phyloP scores from a whole-genome alignment of 2,113 vertebrate species.

The Tragulus kanchil region DNA sequence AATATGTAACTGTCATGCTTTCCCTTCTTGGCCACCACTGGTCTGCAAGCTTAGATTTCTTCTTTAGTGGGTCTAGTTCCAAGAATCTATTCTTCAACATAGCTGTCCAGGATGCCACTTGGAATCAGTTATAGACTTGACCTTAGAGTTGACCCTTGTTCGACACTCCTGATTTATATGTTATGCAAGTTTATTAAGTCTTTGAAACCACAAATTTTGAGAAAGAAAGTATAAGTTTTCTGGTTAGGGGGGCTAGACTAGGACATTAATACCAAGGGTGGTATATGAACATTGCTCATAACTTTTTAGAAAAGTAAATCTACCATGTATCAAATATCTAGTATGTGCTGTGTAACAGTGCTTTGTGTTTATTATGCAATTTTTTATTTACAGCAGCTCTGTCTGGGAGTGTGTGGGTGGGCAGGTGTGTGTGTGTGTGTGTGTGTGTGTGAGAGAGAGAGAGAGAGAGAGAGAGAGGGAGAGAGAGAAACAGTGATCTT shows the following conservation, averaged over 20 bases:
- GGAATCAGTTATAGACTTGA: not conserved
- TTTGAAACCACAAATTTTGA: conserved; percentile 6
- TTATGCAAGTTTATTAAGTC: not conserved
- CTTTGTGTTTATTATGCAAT: not conserved
- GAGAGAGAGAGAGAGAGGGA: too few species aligned
- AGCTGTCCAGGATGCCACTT: not conserved
- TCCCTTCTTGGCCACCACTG: not conserved
- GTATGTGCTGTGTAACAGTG: not conserved
- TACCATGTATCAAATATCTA: not conserved
- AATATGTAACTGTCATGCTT: not conserved
- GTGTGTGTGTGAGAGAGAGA: not conserved
- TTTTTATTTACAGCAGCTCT: not conserved
- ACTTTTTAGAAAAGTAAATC: not conserved
- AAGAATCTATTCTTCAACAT: not conserved
- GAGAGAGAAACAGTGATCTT: not conserved
- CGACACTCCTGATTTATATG: not conserved
- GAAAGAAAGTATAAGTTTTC: not conserved
- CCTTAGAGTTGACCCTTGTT: not conserved
- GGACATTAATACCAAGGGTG: not conserved
- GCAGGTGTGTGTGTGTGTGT: not conserved
- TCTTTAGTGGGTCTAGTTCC: not conserved
- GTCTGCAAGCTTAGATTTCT: not conserved
- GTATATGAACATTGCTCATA: not conserved
- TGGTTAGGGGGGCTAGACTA: not conserved
- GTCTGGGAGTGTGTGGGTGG: not conserved